These are phyloP conservation scores for Tragopan temminckii DNA, from an alignment of 2,797 vertebrate genomes.

Conservation along the genomic window DNA sequence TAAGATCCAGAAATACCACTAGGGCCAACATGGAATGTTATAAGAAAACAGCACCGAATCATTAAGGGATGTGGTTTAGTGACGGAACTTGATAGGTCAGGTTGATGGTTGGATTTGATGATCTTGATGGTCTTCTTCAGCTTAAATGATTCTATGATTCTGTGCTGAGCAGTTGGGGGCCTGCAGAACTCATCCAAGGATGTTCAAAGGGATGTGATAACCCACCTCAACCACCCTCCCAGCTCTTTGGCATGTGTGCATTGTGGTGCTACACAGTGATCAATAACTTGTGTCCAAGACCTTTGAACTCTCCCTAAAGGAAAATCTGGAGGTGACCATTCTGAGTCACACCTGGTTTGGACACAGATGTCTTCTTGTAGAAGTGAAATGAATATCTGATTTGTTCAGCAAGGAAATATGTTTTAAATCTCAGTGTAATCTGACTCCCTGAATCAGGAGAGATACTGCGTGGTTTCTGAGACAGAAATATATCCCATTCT, in stretches of 20 bases:
- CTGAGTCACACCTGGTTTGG: not conserved
- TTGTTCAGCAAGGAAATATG: constrained; percentile 1
- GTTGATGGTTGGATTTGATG: too few relatives aligned
- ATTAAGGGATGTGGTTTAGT: too few relatives aligned
- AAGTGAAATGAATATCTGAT: constrained; percentile 3
- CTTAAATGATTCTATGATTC: too few relatives aligned
- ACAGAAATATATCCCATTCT: not conserved
- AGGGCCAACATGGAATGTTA: too few relatives aligned
- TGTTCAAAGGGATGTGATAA: not conserved
- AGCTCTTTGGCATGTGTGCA: not conserved
- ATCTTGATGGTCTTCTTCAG: too few relatives aligned
- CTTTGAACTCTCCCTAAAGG: not conserved
- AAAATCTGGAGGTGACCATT: not conserved
- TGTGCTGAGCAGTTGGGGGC: not conserved
- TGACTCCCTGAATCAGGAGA: constrained; percentile 25
- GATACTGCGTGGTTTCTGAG: not conserved
- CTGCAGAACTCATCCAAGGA: not conserved
- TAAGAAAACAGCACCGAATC: too few relatives aligned
- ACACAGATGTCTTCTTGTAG: not conserved
- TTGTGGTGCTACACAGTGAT: rapidly evolving
- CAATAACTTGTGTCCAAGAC: not conserved
- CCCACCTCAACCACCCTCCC: not conserved
- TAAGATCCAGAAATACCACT: too few relatives aligned
- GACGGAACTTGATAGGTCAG: too few relatives aligned
- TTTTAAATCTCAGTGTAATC: constrained; percentile 37